phyloP scores from a whole-genome alignment of 2,888 invertebrate genomes.

The Chirona hameri region DNA sequence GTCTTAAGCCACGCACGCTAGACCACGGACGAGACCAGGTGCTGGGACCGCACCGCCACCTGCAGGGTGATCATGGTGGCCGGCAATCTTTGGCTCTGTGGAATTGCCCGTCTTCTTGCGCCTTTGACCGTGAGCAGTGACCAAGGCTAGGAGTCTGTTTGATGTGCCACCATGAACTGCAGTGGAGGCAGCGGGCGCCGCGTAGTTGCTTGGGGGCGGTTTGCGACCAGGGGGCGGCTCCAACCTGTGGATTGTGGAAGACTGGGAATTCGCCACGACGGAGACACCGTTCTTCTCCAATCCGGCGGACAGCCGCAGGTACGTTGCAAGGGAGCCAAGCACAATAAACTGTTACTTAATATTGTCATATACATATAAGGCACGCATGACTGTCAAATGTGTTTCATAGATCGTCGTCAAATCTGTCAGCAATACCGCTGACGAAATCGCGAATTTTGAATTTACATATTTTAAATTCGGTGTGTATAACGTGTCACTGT shows the following conservation, averaged over 20 bases:
- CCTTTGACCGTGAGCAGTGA: background rate
- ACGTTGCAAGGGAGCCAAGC: no score
- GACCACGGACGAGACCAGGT: background rate
- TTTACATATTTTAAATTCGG: no score
- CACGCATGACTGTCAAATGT: no score
- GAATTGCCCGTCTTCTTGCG: background rate
- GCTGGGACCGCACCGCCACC: background rate
- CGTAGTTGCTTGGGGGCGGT: background rate
- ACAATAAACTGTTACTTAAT: no score
- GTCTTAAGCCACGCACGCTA: background rate
- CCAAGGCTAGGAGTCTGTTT: background rate
- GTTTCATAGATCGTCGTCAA: no score
- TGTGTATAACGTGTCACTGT: no score
- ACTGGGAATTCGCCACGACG: no score
- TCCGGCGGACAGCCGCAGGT: background rate
- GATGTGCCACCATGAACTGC: background rate
- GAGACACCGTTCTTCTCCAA: background rate
- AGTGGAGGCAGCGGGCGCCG: background rate
- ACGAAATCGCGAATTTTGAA: no score
- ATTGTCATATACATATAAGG: no score
- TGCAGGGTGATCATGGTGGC: background rate
- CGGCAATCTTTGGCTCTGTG: background rate
- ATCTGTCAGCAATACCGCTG: no score
- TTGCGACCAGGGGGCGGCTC: background rate
- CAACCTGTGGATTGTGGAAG: background rate